A percentile compares a stretch with the other conserved stretches of the same genome.
Conservation (phyloP, 2,888 invertebrate genomes). For the Trachelus tabidus region DNA sequence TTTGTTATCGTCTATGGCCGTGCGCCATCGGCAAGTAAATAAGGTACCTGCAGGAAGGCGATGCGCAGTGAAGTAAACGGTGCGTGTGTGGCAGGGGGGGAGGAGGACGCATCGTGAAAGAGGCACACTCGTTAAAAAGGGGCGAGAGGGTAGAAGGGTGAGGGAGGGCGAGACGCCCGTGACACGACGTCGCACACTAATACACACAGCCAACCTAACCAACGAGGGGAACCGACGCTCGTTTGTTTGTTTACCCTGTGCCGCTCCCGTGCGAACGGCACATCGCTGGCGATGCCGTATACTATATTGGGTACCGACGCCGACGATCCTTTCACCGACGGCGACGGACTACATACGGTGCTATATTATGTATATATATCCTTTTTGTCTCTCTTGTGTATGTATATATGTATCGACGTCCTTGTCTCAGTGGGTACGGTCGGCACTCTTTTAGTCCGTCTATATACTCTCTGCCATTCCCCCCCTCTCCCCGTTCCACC, state of each 20-base stretch:
- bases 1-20: too few relatives aligned
- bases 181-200: slow-evolving; percentile 19
- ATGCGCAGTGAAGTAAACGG: neutral
- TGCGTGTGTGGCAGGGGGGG: neutral
- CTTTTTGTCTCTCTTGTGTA: slow-evolving; percentile 1
- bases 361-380: slow-evolving; percentile 6
- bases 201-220: slow-evolving; percentile 12
- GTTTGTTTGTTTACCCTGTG: slow-evolving; percentile 41
- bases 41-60: too few relatives aligned
- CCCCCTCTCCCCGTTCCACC: neutral
- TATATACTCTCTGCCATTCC: slow-evolving; percentile 14
- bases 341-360: slow-evolving; percentile 6
- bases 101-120: neutral
- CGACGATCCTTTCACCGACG: slow-evolving; percentile 25
- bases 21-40: too few relatives aligned
- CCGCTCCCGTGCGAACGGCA: slow-evolving; percentile 33
- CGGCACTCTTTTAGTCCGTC: neutral
- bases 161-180: neutral
- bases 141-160: neutral
- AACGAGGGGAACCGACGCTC: slow-evolving; percentile 14
- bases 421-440: neutral
- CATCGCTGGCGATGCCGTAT: slow-evolving; percentile 16
- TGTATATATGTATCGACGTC: neutral
- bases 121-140: neutral
- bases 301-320: slow-evolving; percentile 7